Percentiles rank a stretch among this genome's conserved stretches.
phyloP scores from a whole-genome alignment of 2,797 vertebrate species.

The Syngnathus acus region DNA sequence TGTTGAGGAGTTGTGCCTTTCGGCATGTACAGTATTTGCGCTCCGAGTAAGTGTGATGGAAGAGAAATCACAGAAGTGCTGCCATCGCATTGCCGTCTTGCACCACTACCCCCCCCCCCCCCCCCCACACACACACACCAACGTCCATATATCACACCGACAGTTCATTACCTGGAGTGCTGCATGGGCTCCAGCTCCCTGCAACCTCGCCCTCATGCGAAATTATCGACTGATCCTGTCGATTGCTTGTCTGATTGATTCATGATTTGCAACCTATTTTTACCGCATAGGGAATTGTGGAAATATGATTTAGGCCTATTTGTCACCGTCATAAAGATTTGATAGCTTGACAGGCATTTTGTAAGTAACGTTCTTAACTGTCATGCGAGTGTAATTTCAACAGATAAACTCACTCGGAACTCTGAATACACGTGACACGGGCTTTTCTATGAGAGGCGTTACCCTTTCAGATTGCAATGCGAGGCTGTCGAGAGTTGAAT shows the following conservation, averaged over 20 bases:
- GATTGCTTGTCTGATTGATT: conserved; percentile 38
- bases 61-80: conserved; percentile 68
- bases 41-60: conserved; percentile 28
- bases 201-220: conserved; percentile 46
- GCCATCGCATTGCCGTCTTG: conserved; percentile 67
- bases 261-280: neutral
- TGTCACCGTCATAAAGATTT: neutral
- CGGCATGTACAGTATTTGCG: neutral
- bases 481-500: too few relatives aligned
- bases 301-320: neutral
- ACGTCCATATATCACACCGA: conserved; percentile 70
- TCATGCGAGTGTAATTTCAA: neutral
- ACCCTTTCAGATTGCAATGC: neutral
- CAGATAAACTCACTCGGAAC: neutral
- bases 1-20: neutral
- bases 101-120: conserved; percentile 39
- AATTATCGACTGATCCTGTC: conserved; percentile 55
- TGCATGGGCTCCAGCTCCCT: conserved; percentile 43
- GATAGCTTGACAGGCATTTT: neutral
- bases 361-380: neutral
- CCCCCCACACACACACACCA: conserved; percentile 14
- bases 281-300: neutral
- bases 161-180: conserved; percentile 80
- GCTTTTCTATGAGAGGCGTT: neutral
- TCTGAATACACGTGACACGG: too few relatives aligned